These are phyloP conservation scores for Macrosiphum euphorbiae DNA, from an alignment of 2,888 invertebrate species.

Conservation along the genomic window DNA sequence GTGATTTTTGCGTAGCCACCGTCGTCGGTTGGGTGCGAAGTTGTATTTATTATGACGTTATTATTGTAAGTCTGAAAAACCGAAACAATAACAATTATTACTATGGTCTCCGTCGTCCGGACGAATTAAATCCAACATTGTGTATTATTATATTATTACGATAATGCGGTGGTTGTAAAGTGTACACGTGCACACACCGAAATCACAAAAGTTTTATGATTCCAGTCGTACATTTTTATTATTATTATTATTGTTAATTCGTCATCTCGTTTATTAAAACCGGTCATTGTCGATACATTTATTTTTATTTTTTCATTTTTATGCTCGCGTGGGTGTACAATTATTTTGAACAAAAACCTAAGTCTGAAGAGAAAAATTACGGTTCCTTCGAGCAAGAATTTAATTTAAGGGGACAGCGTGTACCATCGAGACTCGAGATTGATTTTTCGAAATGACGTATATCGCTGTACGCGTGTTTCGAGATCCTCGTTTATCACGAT, in stretches of 20 bases:
- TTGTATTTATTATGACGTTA: neutral
- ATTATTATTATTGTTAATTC: neutral
- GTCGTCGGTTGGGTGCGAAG: neutral
- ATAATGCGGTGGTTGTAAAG: neutral
- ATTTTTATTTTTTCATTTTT: neutral
- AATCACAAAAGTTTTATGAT: neutral
- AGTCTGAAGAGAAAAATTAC: neutral
- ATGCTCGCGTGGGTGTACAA: neutral
- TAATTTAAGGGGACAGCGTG: neutral
- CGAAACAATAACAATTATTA: neutral
- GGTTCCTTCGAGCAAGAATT: neutral
- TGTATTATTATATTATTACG: neutral
- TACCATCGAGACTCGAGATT: neutral
- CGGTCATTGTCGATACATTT: neutral
- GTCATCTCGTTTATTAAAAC: neutral
- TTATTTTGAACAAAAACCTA: neutral
- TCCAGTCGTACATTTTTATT: neutral
- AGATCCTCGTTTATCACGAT: neutral
- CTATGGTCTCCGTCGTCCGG: neutral
- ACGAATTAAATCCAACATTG: neutral
- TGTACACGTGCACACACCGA: neutral
- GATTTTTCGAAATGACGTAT: neutral
- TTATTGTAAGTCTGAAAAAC: neutral
- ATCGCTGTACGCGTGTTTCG: neutral
- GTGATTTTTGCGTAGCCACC: neutral